Conservation (phyloP, 1,140 invertebrate species). For the Elymnias hypermnestra region DNA sequence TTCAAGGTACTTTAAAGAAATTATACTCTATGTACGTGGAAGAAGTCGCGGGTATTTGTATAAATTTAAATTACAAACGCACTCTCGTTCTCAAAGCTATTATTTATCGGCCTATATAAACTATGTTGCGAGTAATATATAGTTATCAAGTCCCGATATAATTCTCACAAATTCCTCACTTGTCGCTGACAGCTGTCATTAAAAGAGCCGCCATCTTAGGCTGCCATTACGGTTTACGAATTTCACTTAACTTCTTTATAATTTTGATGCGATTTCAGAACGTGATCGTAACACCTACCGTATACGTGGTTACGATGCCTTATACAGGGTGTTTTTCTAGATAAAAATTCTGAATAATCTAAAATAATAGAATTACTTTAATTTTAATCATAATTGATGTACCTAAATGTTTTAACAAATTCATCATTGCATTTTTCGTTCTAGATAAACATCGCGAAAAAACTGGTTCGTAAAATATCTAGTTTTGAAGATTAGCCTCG, state of each 20-base stretch:
- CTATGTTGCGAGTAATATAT: slow-evolving; percentile 18
- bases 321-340: slow-evolving; percentile 23
- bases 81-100: slow-evolving; percentile 2
- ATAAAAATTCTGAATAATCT: neutral
- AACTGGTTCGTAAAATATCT: too few species aligned
- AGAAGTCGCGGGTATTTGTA: too few species aligned
- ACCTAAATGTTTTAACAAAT: too few species aligned
- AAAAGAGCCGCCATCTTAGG: slow-evolving; percentile 28
- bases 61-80: slow-evolving; percentile 1
- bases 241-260: slow-evolving; percentile 70
- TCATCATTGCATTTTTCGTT: too few species aligned
- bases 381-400: neutral
- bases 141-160: slow-evolving; percentile 41
- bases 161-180: slow-evolving; percentile 49
- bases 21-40: too few species aligned
- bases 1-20: neutral
- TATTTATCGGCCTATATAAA: slow-evolving; percentile 13
- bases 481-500: too few species aligned
- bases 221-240: slow-evolving; percentile 44
- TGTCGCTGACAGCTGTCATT: slow-evolving; percentile 62
- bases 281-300: slow-evolving; percentile 57
- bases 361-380: neutral
- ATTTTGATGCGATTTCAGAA: slow-evolving; percentile 62
- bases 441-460: too few species aligned
- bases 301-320: slow-evolving; percentile 25